Evolutionary conservation across 2,797 vertebrate species (phyloP), one percentile per base, ranked within the genome.

Genomic region (Gambelia wislizenii): DNA sequence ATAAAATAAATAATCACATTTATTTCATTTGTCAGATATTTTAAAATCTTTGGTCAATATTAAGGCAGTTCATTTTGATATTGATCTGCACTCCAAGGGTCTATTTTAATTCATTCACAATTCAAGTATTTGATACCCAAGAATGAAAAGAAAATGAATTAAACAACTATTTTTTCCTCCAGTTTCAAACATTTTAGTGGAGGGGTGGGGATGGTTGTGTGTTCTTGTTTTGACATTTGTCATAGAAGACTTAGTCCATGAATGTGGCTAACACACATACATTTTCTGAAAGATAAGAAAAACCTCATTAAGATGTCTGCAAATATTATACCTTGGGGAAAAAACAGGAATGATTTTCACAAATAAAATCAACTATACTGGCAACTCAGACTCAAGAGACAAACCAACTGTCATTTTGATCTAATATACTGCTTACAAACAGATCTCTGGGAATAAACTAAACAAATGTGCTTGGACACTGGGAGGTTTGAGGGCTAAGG

Each of bases 341-440:
- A 82, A 86, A 81, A 6, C 42, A 76, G 67, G 75, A 92, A 78
- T 79, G 76, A 49, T 18, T 6, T 80, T 92, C 89, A 86, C 89
- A 94, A 94, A 94, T 2, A 93, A 80, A 92, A 76, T 54, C 76
- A 69, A 30, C 20, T 80, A 1, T 1, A 25, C 8, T 61, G 90
- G 81, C 44, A 84, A 89, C 52, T 2, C 2, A 1, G 77, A 54
- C 78, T 49, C 16, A 0, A 0, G 75, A 91, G 92, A 89, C 80
- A 64, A 2, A 67, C 2, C 0, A 0, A 44, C 18, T 87, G 87
- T 88, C 91, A 87, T 56, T 89, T 84, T 83, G 27, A 82, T 59
- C 27, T 67, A 88, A 91, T 14, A n/a, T 5, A 36, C 81, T 90
- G 69, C 52, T 91, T 67, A 33, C 61, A 36, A 36, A 42, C 9